phyloP scores from a whole-genome alignment of 2,113 vertebrate species.

The Dermatemys mawii region DNA sequence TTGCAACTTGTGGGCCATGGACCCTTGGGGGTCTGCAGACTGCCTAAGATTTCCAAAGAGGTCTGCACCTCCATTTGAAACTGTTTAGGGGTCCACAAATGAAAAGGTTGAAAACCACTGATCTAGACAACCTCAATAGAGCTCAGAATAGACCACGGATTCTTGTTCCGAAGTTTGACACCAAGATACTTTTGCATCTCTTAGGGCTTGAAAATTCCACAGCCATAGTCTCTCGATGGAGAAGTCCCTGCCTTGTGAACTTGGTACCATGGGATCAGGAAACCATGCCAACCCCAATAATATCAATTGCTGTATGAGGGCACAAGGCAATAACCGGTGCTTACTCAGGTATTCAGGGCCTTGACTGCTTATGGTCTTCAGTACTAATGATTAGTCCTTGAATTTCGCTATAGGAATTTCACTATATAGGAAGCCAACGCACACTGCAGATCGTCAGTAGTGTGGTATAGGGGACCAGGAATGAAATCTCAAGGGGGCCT shows the following conservation, averaged over 20 bases:
- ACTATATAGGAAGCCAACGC: not conserved
- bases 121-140: not conserved
- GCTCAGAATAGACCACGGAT: not conserved
- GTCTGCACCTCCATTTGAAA: too few relatives aligned
- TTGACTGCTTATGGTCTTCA: not conserved
- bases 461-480: not conserved
- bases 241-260: not conserved
- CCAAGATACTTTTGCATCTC: not conserved
- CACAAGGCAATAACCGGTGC: not conserved
- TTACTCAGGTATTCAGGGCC: not conserved
- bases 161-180: not conserved
- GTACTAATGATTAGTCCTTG: not conserved
- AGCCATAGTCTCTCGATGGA: not conserved
- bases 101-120: too few relatives aligned
- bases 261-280: not conserved
- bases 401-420: not conserved
- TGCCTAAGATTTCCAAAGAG: too few relatives aligned
- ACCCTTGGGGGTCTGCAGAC: too few relatives aligned
- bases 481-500: not conserved
- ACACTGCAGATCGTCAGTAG: not conserved
- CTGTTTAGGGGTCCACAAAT: too few relatives aligned
- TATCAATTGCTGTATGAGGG: not conserved
- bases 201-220: not conserved
- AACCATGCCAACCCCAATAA: not conserved
- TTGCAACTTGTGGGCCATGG: too few relatives aligned